Evolutionary conservation across 2,113 vertebrate genomes (phyloP), one percentile per base, ranked within the genome.

Genomic region (Athene cunicularia): DNA sequence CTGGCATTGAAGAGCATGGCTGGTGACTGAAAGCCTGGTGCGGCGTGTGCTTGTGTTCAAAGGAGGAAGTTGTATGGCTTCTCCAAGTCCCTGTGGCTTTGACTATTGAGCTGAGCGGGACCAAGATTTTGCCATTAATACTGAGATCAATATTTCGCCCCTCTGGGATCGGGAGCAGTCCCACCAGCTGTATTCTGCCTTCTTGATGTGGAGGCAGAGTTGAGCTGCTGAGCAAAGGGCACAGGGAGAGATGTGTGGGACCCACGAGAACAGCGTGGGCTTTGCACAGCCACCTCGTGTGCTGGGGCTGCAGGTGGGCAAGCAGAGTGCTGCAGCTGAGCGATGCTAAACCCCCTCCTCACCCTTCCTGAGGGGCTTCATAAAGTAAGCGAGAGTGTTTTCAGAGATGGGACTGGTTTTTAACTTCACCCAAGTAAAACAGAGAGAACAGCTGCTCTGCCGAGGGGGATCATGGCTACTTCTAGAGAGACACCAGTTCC

Each of bases 381-480:
- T 17, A 3, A 59, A 56, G 26, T 28, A 19, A 49, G 5, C 3
- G 32, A 79, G 23, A 55, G 39, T 35, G 32, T 15, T 84, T 73
- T 39, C 16, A 37, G 45, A 67, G 82, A 19, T 43, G 56, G 47
- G 30, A 43, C 22, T 33, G 15, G 1, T 63, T 30, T 80, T 94
- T 60, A 24, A 35, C 3, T 55, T 80, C 17, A 17, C 35, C 5
- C 0, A 18, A 39, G 53, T 75, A 43, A 43, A 87, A 37, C 0
- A 47, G 68, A n/a, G n/a, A n/a, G n/a, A 24, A 12, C 33, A 49
- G 43, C 47, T 80, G 45, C 49, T n/a, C 22, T 1, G 2, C 53
- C 0, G 2, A n/a, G 39, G 12, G 11, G 1, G 22, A 50, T 37
- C 1, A 0, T 12, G 33, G 68, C 39, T 30, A 3, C 45, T 24